Evolutionary conservation across 2,797 vertebrate genomes (phyloP), one percentile per base, ranked within the genome.

Genomic region (Xenopus petersii): DNA sequence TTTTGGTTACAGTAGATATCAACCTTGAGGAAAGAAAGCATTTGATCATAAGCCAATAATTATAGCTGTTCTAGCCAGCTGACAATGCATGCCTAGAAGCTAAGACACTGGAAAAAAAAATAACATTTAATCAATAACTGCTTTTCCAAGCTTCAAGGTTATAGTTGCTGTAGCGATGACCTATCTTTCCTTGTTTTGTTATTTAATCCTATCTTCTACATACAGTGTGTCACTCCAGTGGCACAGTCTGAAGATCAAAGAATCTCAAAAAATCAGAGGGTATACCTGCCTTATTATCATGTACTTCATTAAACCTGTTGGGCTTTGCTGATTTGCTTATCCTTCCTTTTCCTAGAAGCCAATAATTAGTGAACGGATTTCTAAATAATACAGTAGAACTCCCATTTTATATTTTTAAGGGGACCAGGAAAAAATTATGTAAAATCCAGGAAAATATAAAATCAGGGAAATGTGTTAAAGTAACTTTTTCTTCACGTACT

Each of bases 111-210:
- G 67, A 30, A 30, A 74, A 74, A 56, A 16, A 74, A 74, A 79
- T 70, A 64, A 30, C 61, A 79, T 79, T 70, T 74, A 79, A 79
- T 79, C 77, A 79, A 79, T 79, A 74, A 17, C 77, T 70, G 71
- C 55, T 70, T 74, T 79, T 74, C 77, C 67, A 70, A 51, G 77
- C 71, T 74, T 74, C 77, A 79, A 79, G 71, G 77, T 79, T 79
- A 79, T 74, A 74, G 67, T 65, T 64, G 69, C 67, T 70, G 46
- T 70, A 79, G 69, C 64, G 47, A 79, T 70, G 71, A 66, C 71
- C 76, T 79, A 66, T 64, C 76, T 67, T 51, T 59, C 16, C 51
- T 55, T 69, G 54, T 60, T 70, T 70, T 60, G 36, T 48, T 65
- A 61, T 69, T 70, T 65, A 64, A 65, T 79, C 21, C 21, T 59